Base-by-base conservation (phyloP, 2,797 vertebrate species). In the Chelidonichthys spinosus region DNA sequence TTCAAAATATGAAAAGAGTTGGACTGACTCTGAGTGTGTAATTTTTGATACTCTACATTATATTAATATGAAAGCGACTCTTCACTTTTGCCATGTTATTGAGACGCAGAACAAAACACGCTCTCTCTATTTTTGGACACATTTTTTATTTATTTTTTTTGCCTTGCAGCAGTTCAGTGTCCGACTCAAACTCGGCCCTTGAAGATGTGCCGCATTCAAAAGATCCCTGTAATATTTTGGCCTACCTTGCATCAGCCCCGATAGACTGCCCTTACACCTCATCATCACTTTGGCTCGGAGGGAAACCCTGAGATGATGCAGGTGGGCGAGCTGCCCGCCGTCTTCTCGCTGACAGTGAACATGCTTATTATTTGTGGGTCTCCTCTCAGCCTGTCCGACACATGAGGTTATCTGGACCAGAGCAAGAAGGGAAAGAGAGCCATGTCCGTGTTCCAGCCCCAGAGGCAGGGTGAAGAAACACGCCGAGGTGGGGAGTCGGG, bases 381-480 rank as follows among this genome's bases (percentile, higher is more conserved):
- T 81, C 65, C 56, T 50, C 61, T 74, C 33, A 36, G 74, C 69
- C 73, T 82, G 70, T 81, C 86, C 71, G n/a, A 87, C 84, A 90
- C 87, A 85, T 78, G 76, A 78, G 77, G 85, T 84, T 89, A 88
- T 86, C 60, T 81, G 80, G 80, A 81, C 79, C 9, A 62, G 55
- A 85, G 74, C 63, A 75, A 74, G 81, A 79, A 73, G 63, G 72
- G 54, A 81, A 79, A 59, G 65, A 76, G 75, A 85, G 83, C 78
- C 32, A 74, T 81, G 88, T 85, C 87, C 79, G 2, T 80, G 55
- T 87, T 83, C 46, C 25, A 83, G 80, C 84, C 90, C 92, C 83
- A 85, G 73, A 92, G 91, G 91, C 90, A 88, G 83, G 71, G 85
- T 63, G 73, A 50, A 87, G 83, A 86, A 87, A 90, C 89, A 88